phyloP scores from a whole-genome alignment of 2,888 invertebrate species.

The Zygaena filipendulae region DNA sequence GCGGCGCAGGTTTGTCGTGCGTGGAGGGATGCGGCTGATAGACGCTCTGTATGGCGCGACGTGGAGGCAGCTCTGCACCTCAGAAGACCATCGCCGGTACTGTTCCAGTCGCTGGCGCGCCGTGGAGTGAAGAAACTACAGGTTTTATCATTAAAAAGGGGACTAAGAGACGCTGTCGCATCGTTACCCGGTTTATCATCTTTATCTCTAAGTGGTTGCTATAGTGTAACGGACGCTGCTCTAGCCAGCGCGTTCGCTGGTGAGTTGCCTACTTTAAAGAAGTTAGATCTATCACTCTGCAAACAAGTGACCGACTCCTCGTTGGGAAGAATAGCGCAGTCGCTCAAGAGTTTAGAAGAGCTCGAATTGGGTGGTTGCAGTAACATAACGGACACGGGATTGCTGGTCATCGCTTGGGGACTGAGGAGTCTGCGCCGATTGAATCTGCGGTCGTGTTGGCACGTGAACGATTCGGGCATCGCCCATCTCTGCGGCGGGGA shows the following conservation, averaged over 20 bases:
- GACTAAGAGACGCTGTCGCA: slow-evolving; percentile 85
- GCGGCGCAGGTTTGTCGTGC: slow-evolving; percentile 90
- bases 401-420: slow-evolving; percentile 89
- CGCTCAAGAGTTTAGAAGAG: slow-evolving; percentile 85
- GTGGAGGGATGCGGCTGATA: slow-evolving; percentile 94
- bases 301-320: slow-evolving; percentile 96
- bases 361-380: slow-evolving; percentile 93
- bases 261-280: slow-evolving; percentile 80
- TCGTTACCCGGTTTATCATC: slow-evolving; percentile 89
- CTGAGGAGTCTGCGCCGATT: slow-evolving; percentile 84
- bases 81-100: slow-evolving; percentile 81
- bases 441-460: slow-evolving; percentile 93
- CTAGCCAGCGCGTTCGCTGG: slow-evolving; percentile 84
- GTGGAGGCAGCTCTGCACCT: slow-evolving; percentile 93
- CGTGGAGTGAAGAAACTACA: slow-evolving; percentile 91
- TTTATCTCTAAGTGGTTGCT: slow-evolving; percentile 92
- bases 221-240: slow-evolving; percentile 89
- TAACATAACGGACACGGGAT: slow-evolving; percentile 89
- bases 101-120: slow-evolving; percentile 87
- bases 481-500: slow-evolving; percentile 84
- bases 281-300: slow-evolving; percentile 89
- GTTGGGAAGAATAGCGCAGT: slow-evolving; percentile 85
- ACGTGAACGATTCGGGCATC: slow-evolving; percentile 91
- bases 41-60: slow-evolving; percentile 93
- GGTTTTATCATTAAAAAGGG: slow-evolving; percentile 85